phyloP scores from a whole-genome alignment of 2,113 vertebrate species.

The Proterorhinus semilunaris region DNA sequence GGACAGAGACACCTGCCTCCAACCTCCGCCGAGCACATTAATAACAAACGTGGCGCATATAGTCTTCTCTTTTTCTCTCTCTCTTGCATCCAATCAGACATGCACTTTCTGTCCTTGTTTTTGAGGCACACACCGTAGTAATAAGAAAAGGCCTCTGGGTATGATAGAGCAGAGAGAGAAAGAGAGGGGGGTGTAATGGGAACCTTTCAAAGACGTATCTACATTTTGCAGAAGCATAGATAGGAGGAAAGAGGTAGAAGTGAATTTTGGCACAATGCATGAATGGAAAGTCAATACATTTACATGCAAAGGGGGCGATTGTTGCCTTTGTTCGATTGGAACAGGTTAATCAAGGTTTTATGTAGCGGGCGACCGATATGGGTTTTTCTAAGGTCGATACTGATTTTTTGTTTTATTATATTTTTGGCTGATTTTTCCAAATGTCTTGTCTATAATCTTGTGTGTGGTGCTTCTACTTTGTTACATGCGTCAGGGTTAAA shows the following conservation, averaged over 20 bases:
- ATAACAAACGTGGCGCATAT: constrained; percentile 27
- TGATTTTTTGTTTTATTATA: too few relatives aligned
- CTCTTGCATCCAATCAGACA: constrained; percentile 48
- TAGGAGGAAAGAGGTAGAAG: constrained; percentile 18
- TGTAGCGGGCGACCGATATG: not conserved
- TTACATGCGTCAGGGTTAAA: too few relatives aligned
- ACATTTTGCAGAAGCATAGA: constrained; percentile 59
- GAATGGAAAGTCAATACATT: not conserved
- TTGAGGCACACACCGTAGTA: constrained; percentile 21
- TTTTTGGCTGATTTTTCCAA: too few relatives aligned
- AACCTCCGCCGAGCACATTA: constrained; percentile 44
- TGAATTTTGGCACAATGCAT: constrained; percentile 21
- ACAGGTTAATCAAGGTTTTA: not conserved
- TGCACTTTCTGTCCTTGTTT: constrained; percentile 21
- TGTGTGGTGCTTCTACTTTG: too few relatives aligned
- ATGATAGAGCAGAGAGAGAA: constrained; percentile 31
- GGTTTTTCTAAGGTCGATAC: too few relatives aligned
- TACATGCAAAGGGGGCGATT: not conserved
- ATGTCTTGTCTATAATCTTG: too few relatives aligned
- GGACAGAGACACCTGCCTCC: constrained; percentile 45
- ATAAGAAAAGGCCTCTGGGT: constrained; percentile 46
- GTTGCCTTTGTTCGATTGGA: not conserved
- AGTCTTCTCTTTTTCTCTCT: constrained; percentile 22
- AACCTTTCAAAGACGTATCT: constrained; percentile 67
- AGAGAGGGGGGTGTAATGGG: constrained; percentile 27